phyloP scores from a whole-genome alignment of 2,888 invertebrate genomes.

The Eupithecia centaureata region DNA sequence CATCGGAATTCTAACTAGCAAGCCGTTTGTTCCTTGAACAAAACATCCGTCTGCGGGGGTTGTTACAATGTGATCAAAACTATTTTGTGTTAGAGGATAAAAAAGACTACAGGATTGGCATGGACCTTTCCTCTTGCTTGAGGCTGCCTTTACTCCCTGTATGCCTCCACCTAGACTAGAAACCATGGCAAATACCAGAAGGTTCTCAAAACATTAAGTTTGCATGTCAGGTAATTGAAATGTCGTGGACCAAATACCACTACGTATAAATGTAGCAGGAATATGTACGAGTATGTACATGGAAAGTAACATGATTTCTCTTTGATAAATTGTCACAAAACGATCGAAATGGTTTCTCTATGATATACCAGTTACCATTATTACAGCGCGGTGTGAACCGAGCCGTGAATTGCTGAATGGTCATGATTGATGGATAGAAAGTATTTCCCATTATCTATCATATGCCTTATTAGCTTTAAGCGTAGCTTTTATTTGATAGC shows the following conservation, averaged over 20 bases:
- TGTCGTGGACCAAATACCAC: neutral
- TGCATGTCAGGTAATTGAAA: neutral
- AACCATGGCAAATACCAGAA: neutral
- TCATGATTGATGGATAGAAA: slow-evolving; percentile 78
- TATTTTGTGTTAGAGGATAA: neutral
- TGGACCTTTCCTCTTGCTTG: neutral
- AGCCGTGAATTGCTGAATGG: slow-evolving; percentile 65
- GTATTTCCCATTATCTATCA: slow-evolving; percentile 58
- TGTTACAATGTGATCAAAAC: too few relatives aligned
- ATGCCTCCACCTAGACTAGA: neutral
- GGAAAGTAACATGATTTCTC: slow-evolving; percentile 57
- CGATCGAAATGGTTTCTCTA: slow-evolving; percentile 52
- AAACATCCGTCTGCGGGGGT: too few relatives aligned
- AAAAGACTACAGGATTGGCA: neutral
- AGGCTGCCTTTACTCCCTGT: neutral
- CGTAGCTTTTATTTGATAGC: slow-evolving; percentile 44
- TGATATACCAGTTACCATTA: slow-evolving; percentile 62
- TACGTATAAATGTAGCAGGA: neutral
- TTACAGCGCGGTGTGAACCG: slow-evolving; percentile 67
- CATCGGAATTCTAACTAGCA: too few relatives aligned
- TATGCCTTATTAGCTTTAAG: slow-evolving; percentile 49
- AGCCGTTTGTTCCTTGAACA: too few relatives aligned
- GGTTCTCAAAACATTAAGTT: neutral
- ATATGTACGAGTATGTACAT: slow-evolving; percentile 2
- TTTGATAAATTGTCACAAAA: slow-evolving; percentile 57